Evolutionary conservation across 37 sponge, comb jelly and placozoan species (phyloP).

Genomic region (Chondrosia reniformis): DNA sequence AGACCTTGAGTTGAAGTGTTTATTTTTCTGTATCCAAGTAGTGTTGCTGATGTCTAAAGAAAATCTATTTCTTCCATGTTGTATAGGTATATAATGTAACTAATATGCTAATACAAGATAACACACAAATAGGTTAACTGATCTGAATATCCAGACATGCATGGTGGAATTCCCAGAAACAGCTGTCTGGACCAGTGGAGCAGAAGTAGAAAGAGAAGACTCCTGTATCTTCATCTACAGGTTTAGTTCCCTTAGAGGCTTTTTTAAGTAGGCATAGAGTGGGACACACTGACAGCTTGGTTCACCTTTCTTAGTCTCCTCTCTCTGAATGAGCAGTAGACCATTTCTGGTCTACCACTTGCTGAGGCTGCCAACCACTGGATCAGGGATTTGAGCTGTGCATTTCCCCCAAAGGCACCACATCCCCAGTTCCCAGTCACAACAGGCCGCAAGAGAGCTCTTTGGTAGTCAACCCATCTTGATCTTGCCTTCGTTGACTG

Average conservation of each 20-base stretch:
- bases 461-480: slow-evolving; percentile 10
- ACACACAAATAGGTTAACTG: slow-evolving; percentile 32
- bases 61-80: too few relatives aligned
- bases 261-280: too few relatives aligned
- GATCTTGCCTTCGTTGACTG: background rate
- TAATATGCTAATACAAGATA: slow-evolving; percentile 27
- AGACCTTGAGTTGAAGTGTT: too few relatives aligned
- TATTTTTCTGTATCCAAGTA: too few relatives aligned
- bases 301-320: slow-evolving; percentile 45
- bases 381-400: slow-evolving; percentile 72
- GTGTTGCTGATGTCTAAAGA: too few relatives aligned
- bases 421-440: slow-evolving; percentile 90
- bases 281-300: background rate
- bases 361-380: slow-evolving; percentile 79
- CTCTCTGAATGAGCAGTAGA: slow-evolving; percentile 52
- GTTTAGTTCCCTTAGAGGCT: too few relatives aligned
- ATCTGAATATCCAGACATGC: too few relatives aligned
- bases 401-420: slow-evolving; percentile 54
- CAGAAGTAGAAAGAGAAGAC: too few relatives aligned
- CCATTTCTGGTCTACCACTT: slow-evolving; percentile 61
- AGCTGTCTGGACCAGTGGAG: too few relatives aligned
- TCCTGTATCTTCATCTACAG: too few relatives aligned
- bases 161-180: too few relatives aligned
- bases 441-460: slow-evolving; percentile 52
- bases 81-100: too few relatives aligned